Evolutionary conservation across 2,797 vertebrate genomes (phyloP).

Genomic region (Chelonia mydas): DNA sequence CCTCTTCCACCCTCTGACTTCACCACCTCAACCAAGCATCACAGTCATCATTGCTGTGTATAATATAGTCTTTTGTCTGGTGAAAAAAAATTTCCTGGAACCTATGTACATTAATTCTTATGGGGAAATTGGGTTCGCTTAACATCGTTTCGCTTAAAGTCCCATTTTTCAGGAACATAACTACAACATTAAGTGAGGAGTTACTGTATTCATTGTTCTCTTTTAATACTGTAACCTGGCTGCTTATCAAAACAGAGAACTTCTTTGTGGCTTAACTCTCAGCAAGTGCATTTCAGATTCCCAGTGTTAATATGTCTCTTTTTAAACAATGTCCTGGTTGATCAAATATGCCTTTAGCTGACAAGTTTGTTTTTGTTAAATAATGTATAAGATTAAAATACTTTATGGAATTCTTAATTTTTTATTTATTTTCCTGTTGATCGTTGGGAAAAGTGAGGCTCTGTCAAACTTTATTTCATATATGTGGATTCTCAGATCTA

Average conservation of each 20-base stretch:
- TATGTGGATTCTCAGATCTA: neutral
- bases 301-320: neutral
- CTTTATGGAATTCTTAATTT: neutral
- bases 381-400: neutral
- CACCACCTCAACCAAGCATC: no score
- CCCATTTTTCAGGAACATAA: no score
- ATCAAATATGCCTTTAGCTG: neutral
- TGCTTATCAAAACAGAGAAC: neutral
- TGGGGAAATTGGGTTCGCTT: no score
- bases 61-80: no score
- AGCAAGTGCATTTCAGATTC: neutral
- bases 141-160: no score
- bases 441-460: neutral
- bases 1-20: no score
- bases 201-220: neutral
- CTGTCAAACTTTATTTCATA: neutral
- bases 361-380: neutral
- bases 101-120: no score
- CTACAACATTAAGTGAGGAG: no score
- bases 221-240: neutral
- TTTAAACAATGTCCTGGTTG: neutral
- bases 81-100: no score
- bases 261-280: neutral
- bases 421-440: constrained; percentile 1
- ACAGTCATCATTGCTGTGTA: no score